phyloP scores from a whole-genome alignment of 2,888 invertebrate species.

The Acutogordius australiensis region DNA sequence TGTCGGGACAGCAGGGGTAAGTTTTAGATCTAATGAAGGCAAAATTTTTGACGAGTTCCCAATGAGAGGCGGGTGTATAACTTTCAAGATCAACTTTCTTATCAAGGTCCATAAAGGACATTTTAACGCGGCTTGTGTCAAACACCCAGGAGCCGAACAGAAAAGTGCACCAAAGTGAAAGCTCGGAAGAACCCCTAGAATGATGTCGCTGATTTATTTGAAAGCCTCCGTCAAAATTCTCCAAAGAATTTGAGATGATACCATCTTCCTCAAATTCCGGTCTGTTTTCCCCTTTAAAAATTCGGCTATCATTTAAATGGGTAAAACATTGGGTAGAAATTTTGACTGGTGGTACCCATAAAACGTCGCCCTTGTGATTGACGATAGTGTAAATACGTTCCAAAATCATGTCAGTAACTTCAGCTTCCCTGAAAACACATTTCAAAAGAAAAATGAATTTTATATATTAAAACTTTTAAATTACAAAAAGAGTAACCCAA shows the following conservation, averaged over 20 bases:
- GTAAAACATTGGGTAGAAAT: neutral
- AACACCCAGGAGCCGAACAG: neutral
- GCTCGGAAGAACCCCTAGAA: neutral
- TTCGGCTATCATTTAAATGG: neutral
- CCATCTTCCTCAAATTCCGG: neutral
- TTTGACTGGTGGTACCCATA: neutral
- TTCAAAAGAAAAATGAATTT: no score
- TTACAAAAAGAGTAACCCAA: no score
- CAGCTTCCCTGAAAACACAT: neutral
- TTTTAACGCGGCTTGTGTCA: neutral
- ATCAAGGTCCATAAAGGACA: neutral
- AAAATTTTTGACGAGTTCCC: neutral
- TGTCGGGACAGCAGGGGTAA: neutral
- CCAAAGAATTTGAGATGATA: no score
- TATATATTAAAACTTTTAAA: no score
- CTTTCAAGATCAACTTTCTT: neutral
- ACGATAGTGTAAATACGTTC: neutral
- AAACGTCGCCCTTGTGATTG: neutral
- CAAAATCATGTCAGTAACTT: neutral
- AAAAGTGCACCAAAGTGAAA: neutral
- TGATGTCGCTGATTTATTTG: no score
- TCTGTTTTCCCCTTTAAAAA: neutral
- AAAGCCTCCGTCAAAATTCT: no score
- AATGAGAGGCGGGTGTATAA: neutral
- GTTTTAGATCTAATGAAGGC: neutral